Evolutionary conservation across 2,797 vertebrate species (phyloP), one percentile per base, ranked within the genome.

Genomic region (Chloroceryle amazona): DNA sequence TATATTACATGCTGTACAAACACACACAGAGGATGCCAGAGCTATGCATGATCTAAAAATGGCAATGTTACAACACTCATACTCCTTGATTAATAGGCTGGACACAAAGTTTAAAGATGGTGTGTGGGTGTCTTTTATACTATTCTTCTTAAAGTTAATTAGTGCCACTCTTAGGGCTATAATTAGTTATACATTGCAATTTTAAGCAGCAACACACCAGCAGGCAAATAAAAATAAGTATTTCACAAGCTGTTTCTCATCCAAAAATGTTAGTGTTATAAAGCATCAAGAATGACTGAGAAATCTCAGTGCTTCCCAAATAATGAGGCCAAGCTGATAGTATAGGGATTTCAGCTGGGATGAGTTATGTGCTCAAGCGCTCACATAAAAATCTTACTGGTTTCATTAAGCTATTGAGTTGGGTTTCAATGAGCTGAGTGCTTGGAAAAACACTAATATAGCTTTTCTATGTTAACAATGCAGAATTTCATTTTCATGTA

Each of bases 151-250:
- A 41, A 86, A 91, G 93, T 85, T 60, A 68, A 15, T 16, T 58
- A 65, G 19, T 19, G 51, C 10, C 18, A 51, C 22, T n/a, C 5
- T 57, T 81, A 78, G 80, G 61, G 41, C 9, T 82, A 28, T 82
- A 73, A 86, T 95, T 84, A 85, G 81, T 57, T 71, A 65, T 12
- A 46, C 11, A n/a, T 26, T 71, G 61, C 22, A 46, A 47, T 89
- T 93, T 86, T 42, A 81, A 88, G 29, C 19, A 65, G 33, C 18
- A 88, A 62, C 37, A 68, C 33, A 29, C 42, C 70, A 90, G 54
- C 70, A 72, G 65, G 58, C 29, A 97, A 96, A 91, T 80, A 71
- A 91, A 96, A 85, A 80, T 47, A 96, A 81, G 42, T 35, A 80
- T 92, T 90, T 94, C 42, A 20, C 54, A 75, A 91, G 41, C 46